These are phyloP conservation scores for Acanthosepion lycidas DNA, from an alignment of 2,888 invertebrate genomes.

Conservation along the genomic window DNA sequence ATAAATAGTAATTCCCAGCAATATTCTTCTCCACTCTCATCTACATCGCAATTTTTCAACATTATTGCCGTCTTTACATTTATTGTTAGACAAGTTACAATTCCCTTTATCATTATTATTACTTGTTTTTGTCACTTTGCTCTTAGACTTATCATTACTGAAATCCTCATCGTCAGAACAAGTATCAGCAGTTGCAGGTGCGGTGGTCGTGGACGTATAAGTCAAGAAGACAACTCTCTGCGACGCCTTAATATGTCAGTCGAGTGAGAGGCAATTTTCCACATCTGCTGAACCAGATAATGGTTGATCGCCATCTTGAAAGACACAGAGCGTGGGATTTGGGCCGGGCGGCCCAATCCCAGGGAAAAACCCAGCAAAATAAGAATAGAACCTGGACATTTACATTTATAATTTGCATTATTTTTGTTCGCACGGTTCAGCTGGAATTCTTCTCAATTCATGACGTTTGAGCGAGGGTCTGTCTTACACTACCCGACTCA, in stretches of 20 bases:
- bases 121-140: not conserved
- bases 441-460: not conserved
- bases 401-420: slow-evolving; percentile 33
- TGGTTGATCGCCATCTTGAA: not conserved
- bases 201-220: not conserved
- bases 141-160: not conserved
- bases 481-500: not conserved
- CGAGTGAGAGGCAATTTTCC: not conserved
- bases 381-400: not conserved
- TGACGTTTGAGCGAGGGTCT: not conserved
- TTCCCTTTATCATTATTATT: too few species aligned
- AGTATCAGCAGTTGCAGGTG: not conserved
- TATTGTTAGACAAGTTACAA: too few species aligned
- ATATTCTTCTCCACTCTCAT: too few species aligned
- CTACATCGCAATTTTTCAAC: too few species aligned
- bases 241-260: slow-evolving; percentile 33
- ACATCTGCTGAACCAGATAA: not conserved
- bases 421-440: slow-evolving; percentile 33
- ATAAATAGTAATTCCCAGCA: too few species aligned
- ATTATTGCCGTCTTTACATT: too few species aligned
- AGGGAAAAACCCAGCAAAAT: not conserved
- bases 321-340: not conserved
- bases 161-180: not conserved
- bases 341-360: not conserved
- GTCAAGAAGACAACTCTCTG: not conserved